Evolutionary conservation across 2,888 invertebrate genomes (phyloP), one percentile per base, ranked within the genome.

Genomic region (Schizotus pectinicornis): DNA sequence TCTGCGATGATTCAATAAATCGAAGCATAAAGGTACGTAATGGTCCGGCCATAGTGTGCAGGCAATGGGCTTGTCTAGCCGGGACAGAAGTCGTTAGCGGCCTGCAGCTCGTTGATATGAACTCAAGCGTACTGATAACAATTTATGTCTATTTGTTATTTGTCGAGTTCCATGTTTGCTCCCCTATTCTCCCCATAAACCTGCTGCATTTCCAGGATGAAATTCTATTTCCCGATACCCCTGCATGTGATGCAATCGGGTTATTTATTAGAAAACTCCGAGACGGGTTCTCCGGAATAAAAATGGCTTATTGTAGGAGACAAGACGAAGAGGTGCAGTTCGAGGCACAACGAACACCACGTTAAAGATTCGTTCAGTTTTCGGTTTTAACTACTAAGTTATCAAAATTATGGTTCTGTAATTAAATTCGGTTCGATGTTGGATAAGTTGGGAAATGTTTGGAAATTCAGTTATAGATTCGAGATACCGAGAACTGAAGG

Each of bases 141-240:
- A 62, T 62, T 62, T 62, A 59, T 62, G 56, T 59, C 56, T 62
- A 46, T 56, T 62, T 62, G 62, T 62, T 62, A 59, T 62, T 62
- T 62, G 56, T 59, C 59, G 48, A 47, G 54, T 12, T 43, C 38
- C 33, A 45, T 53, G 56, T 37, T 33, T 11, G 39, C 37, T 37
- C 39, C 58, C 46, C 43, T 41, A 41, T 41, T 33, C 7, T 13
- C 8, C 8, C 43, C 35, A 50, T 39, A 56, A 49, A 49, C 32
- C 33, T 6, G 37, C 43, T 13, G 43, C 30, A 11, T 49, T 49
- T 22, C 30, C 37, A 30, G 13, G 33, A 42, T 37, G 13, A 32
- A 38, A 47, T 56, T 56, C 35, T 31, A 47, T 57, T 42, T 41
- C 34, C 5, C 14, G 35, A 53, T 45, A 53, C 9, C 35, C 41